These are phyloP conservation scores for Paguma larvata DNA, from an alignment of 2,797 vertebrate species.

Conservation along the genomic window DNA sequence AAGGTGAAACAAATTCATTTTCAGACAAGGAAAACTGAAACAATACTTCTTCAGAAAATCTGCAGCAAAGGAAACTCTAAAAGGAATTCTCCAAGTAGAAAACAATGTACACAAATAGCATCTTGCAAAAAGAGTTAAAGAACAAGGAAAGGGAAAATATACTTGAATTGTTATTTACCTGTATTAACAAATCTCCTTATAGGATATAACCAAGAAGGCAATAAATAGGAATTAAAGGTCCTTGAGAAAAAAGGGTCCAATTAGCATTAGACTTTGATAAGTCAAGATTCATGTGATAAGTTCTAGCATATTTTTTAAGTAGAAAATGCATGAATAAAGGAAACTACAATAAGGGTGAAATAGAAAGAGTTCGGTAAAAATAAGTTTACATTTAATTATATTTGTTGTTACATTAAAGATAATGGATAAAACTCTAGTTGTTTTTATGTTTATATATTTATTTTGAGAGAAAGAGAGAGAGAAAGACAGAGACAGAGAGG, in stretches of 20 bases:
- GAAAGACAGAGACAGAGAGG: too few species aligned
- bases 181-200: not conserved
- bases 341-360: not conserved
- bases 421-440: not conserved
- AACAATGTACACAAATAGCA: not conserved
- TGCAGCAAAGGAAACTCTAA: not conserved
- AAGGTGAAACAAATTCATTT: constrained; percentile 7
- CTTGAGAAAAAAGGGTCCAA: not conserved
- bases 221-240: not conserved
- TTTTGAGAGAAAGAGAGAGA: too few species aligned
- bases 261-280: not conserved
- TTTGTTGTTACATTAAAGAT: not conserved
- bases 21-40: not conserved
- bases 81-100: not conserved
- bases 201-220: not conserved
- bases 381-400: not conserved
- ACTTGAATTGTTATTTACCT: not conserved
- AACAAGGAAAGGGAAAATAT: not conserved
- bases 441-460: too few species aligned
- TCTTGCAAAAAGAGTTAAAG: not conserved
- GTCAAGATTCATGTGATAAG: not conserved
- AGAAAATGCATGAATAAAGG: not conserved
- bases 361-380: not conserved
- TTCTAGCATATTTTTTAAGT: not conserved
- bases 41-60: not conserved